Evolutionary conservation across 1,140 invertebrate species (phyloP).

Genomic region (Polyergus mexicanus): DNA sequence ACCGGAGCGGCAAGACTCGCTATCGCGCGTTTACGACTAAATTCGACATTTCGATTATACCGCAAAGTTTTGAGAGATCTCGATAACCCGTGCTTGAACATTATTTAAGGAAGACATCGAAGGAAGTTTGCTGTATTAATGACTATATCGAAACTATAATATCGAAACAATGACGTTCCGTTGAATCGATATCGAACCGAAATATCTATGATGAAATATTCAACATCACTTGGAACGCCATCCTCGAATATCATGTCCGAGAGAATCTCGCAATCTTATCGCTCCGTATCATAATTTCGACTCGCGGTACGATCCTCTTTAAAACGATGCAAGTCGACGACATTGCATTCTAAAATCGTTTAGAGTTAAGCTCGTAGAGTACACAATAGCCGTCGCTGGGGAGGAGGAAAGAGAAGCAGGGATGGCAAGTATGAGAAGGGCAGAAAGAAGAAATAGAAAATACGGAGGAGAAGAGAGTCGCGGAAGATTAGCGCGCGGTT

Average conservation of each 20-base stretch:
- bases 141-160: not conserved
- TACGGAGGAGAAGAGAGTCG: slow-evolving; percentile 14
- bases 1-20: slow-evolving; percentile 13
- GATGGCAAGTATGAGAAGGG: not conserved
- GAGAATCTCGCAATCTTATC: not conserved
- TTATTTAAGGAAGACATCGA: slow-evolving; percentile 21
- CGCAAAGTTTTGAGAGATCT: slow-evolving; percentile 23
- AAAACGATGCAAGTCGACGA: slow-evolving; percentile 28
- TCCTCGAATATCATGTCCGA: not conserved
- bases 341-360: slow-evolving; percentile 47
- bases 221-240: not conserved
- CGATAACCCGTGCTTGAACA: slow-evolving; percentile 5
- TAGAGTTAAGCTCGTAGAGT: slow-evolving; percentile 43
- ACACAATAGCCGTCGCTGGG: slow-evolving; percentile 26
- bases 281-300: not conserved
- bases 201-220: not conserved
- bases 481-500: not conserved
- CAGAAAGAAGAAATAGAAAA: slow-evolving; percentile 38
- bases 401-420: too few relatives aligned
- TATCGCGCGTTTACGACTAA: slow-evolving; percentile 23
- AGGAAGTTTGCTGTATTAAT: not conserved
- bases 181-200: not conserved
- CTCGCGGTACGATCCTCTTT: slow-evolving; percentile 18
- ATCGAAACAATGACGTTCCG: not conserved
- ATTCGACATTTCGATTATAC: slow-evolving; percentile 41